These are phyloP conservation scores for Troilus luridus DNA, from an alignment of 2,888 invertebrate species.

Conservation along the genomic window DNA sequence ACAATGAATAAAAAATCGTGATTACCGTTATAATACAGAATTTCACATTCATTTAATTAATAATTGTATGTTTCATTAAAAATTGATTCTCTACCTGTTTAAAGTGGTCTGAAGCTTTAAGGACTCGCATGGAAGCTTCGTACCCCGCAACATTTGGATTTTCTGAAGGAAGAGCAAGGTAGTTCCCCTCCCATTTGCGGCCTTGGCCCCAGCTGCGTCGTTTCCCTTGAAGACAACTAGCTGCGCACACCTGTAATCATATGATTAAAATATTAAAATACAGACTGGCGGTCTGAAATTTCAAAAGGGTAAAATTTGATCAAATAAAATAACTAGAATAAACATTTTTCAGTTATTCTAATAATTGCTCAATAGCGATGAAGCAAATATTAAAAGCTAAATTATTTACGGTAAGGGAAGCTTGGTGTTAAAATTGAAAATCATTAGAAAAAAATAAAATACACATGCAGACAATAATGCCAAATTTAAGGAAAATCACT, in stretches of 20 bases:
- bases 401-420: no score
- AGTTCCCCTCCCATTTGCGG: conserved; percentile 88
- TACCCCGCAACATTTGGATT: conserved; percentile 78
- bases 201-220: conserved; percentile 81
- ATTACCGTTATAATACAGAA: background rate
- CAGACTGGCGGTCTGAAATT: background rate
- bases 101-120: conserved; percentile 79
- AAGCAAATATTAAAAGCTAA: no score
- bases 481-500: no score
- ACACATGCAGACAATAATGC: no score
- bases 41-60: background rate
- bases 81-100: conserved; percentile 55
- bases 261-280: background rate
- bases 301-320: no score
- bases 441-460: no score
- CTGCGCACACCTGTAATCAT: conserved; percentile 76
- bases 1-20: background rate
- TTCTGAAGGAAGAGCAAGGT: conserved; percentile 78
- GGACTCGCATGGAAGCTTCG: conserved; percentile 77
- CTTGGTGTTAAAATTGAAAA: no score
- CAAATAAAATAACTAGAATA: no score
- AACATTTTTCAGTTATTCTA: no score
- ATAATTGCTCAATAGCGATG: no score
- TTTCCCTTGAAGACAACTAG: conserved; percentile 79
- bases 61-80: background rate